These are phyloP conservation scores for Muscicapa comitata DNA, from an alignment of 2,797 vertebrate genomes.

Conservation along the genomic window DNA sequence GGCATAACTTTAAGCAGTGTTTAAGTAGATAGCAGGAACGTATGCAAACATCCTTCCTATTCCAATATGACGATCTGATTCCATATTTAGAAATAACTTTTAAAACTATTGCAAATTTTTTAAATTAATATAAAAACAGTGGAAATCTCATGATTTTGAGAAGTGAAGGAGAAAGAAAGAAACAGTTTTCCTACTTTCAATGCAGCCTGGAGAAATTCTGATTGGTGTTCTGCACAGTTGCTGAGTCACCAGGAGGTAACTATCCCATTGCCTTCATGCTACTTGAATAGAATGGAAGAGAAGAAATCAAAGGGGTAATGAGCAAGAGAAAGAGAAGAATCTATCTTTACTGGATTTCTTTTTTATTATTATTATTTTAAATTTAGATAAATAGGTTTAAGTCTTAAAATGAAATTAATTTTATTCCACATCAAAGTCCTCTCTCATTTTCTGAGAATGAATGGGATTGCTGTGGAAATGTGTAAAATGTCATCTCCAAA, in stretches of 20 bases:
- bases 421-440: background rate
- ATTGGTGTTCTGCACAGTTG: background rate
- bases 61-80: background rate
- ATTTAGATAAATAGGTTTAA: background rate
- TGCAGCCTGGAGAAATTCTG: background rate
- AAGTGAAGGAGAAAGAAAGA: background rate
- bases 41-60: background rate
- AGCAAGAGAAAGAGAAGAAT: background rate
- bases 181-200: background rate
- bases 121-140: background rate
- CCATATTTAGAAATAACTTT: background rate
- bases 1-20: background rate
- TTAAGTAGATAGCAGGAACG: background rate
- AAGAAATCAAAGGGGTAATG: background rate
- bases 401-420: background rate
- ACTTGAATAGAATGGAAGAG: background rate
- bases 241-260: background rate
- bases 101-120: background rate
- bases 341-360: background rate
- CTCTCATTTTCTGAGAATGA: background rate
- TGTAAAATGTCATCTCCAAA: background rate
- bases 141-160: background rate
- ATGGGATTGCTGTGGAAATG: background rate
- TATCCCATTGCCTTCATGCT: background rate
- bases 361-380: background rate